Conservation (phyloP, 2,888 invertebrate species). For the Drosophila mimetica region DNA sequence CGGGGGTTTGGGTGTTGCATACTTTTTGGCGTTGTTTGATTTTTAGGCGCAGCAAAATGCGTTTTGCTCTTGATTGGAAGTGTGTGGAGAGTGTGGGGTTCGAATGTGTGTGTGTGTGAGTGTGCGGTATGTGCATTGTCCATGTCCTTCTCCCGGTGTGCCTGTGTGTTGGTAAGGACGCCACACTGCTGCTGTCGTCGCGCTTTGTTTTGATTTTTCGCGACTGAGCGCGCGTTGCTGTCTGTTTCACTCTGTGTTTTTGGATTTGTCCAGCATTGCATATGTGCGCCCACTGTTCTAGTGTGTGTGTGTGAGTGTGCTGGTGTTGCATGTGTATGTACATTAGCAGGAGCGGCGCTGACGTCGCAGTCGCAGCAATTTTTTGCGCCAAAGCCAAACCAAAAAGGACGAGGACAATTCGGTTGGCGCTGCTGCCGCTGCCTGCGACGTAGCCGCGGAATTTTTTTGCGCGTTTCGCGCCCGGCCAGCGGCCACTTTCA, state of each 20-base stretch:
- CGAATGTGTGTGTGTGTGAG: conserved; percentile 35
- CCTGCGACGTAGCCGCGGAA: conserved; percentile 44
- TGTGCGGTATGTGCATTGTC: conserved; percentile 54
- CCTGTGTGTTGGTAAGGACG: conserved; percentile 21
- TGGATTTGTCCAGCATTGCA: conserved; percentile 71
- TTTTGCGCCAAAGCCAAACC: conserved; percentile 72
- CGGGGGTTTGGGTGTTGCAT: conserved; percentile 53
- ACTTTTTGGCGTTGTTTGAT: conserved; percentile 73
- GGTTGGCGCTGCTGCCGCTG: conserved; percentile 51
- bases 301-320: conserved; percentile 37
- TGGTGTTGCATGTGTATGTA: conserved; percentile 52
- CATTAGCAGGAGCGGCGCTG: conserved; percentile 71
- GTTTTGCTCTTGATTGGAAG: conserved; percentile 68
- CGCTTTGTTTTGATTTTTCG: conserved; percentile 81
- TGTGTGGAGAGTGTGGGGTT: conserved; percentile 17
- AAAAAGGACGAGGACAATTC: conserved; percentile 76
- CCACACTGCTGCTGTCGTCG: conserved; percentile 56
- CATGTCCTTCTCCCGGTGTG: conserved; percentile 39
- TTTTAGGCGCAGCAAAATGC: conserved; percentile 80
- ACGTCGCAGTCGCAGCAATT: conserved; percentile 55
- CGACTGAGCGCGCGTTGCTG: conserved; percentile 66
- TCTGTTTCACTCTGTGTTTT: conserved; percentile 51
- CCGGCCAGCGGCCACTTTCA: conserved; percentile 72
- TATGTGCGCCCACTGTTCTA: conserved; percentile 45
- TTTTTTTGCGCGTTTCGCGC: conserved; percentile 56